These are phyloP conservation scores for Ophion slaviceki DNA, from an alignment of 2,888 invertebrate species.

Conservation along the genomic window DNA sequence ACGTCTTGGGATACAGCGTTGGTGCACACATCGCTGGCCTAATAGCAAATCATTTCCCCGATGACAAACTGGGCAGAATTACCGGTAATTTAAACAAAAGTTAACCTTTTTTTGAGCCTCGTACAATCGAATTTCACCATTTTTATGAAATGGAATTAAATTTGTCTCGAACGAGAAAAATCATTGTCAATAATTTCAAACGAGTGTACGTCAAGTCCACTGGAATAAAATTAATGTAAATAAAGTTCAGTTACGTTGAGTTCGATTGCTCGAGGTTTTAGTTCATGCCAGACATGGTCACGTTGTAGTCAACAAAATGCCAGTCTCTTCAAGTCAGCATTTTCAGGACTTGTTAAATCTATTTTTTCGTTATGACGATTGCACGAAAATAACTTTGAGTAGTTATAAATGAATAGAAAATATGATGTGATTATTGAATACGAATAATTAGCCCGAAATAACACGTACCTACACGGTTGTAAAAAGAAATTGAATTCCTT, in stretches of 20 bases:
- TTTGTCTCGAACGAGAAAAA: background rate
- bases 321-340: no score
- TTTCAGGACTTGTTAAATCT: background rate
- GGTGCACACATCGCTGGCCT: constrained; percentile 94
- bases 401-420: background rate
- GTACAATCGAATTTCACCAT: background rate
- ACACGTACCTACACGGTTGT: background rate
- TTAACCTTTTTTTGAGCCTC: constrained; percentile 17
- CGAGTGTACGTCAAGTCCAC: background rate
- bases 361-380: background rate
- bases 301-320: background rate
- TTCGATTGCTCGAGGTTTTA: constrained; percentile 12
- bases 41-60: constrained; percentile 90
- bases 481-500: background rate
- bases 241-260: background rate
- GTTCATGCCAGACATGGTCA: constrained; percentile 9
- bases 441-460: background rate
- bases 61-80: constrained; percentile 92
- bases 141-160: background rate
- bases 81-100: constrained; percentile 86
- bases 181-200: background rate
- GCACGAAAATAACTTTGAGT: background rate
- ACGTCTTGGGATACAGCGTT: constrained; percentile 94
- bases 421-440: background rate
- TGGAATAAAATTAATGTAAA: background rate